Conservation (phyloP, 2,113 vertebrate species). For the Bubo scandiacus region DNA sequence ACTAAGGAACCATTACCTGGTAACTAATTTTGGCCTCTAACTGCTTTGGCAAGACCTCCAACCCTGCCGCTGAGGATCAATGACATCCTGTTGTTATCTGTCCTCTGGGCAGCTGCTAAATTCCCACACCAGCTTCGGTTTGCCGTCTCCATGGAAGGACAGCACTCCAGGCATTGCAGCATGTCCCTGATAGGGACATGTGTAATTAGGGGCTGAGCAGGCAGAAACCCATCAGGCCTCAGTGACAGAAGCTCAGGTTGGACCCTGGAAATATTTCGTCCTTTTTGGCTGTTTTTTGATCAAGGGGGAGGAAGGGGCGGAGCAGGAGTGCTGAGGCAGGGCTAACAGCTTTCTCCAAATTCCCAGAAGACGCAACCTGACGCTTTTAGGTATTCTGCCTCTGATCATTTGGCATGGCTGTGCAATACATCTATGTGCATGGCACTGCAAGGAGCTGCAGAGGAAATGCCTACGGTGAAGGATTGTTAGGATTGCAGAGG, state of each 20-base stretch:
- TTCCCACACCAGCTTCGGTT: background rate
- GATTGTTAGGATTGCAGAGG: background rate
- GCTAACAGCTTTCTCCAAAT: background rate
- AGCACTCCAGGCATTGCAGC: background rate
- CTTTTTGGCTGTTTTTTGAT: slow-evolving; percentile 1
- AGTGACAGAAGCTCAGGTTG: background rate
- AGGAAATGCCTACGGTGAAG: background rate
- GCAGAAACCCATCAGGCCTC: background rate
- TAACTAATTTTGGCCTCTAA: slow-evolving; percentile 18
- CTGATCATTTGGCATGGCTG: rapidly evolving
- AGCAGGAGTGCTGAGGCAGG: background rate
- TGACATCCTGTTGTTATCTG: slow-evolving; percentile 44
- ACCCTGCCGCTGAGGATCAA: background rate
- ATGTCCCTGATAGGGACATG: background rate
- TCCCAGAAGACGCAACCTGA: background rate
- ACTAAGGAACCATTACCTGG: background rate
- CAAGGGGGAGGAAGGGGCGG: background rate
- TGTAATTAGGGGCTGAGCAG: background rate
- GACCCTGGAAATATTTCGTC: background rate
- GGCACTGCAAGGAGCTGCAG: background rate
- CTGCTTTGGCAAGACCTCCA: background rate
- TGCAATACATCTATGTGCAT: rapidly evolving
- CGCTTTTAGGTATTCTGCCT: background rate
- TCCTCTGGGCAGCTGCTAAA: background rate
- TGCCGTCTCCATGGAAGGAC: background rate